Conservation (phyloP, 2,113 vertebrate species). For the Tupaia tana region DNA sequence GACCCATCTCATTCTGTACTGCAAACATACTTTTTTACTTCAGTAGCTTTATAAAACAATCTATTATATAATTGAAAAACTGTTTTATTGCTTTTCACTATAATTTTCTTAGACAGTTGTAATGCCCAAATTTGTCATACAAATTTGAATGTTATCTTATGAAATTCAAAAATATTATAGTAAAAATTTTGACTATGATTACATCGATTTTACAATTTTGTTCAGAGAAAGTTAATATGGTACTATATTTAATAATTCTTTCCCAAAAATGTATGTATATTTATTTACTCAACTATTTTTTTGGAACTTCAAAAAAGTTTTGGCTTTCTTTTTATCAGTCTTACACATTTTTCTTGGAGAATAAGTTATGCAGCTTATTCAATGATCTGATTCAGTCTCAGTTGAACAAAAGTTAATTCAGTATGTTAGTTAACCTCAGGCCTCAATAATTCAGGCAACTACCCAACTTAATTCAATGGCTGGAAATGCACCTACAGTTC, state of each 20-base stretch:
- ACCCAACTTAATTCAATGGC: background rate
- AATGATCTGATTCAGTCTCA: background rate
- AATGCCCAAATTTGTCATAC: background rate
- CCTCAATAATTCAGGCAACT: background rate
- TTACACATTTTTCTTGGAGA: slow-evolving; percentile 5
- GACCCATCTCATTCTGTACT: background rate
- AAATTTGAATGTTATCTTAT: background rate
- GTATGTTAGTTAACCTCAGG: background rate
- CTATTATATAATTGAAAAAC: background rate
- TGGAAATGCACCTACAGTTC: background rate
- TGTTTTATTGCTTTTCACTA: background rate
- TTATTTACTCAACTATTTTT: background rate
- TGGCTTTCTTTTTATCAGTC: background rate
- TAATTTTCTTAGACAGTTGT: background rate
- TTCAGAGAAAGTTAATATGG: background rate
- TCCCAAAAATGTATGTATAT: background rate
- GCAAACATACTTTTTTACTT: background rate
- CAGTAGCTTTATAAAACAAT: background rate
- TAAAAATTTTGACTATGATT: background rate
- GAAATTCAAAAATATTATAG: background rate
- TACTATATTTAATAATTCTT: background rate
- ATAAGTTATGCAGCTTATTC: background rate
- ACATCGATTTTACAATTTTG: background rate
- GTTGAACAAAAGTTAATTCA: background rate
- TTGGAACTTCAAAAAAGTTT: slow-evolving; percentile 6